Conservation (phyloP, 2,797 vertebrate species). For the Orestias chungarensis region DNA sequence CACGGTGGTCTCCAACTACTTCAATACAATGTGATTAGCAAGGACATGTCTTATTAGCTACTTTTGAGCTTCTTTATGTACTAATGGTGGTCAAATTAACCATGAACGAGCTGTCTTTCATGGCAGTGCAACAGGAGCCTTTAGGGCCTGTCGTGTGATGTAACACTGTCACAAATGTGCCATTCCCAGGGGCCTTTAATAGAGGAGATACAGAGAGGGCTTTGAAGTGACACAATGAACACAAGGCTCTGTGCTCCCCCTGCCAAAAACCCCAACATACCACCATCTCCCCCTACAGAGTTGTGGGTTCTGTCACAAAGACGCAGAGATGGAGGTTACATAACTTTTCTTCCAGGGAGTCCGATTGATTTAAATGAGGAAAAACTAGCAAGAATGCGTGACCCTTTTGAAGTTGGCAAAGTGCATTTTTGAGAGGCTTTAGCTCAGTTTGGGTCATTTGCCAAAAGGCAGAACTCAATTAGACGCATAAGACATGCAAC, state of each 20-base stretch:
- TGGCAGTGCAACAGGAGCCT: constrained; percentile 53
- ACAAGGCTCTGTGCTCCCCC: constrained; percentile 72
- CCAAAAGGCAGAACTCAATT: constrained; percentile 24
- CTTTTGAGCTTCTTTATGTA: constrained; percentile 46
- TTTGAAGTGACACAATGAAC: constrained; percentile 80
- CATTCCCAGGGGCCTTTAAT: constrained; percentile 70
- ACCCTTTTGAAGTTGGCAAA: constrained; percentile 40
- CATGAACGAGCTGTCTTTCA: constrained; percentile 70
- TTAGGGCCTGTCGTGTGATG: constrained; percentile 68
- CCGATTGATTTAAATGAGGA: constrained; percentile 52
- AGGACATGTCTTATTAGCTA: constrained; percentile 42
- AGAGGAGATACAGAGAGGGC: constrained; percentile 65
- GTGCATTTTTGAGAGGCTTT: constrained; percentile 33
- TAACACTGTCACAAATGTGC: constrained; percentile 75
- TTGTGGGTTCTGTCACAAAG: constrained; percentile 63
- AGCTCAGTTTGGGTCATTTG: neutral
- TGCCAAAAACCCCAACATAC: constrained; percentile 41
- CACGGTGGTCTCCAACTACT: constrained; percentile 36
- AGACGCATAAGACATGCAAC: constrained; percentile 18
- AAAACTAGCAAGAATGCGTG: constrained; percentile 41
- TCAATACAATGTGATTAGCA: constrained; percentile 9
- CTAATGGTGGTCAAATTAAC: constrained; percentile 64
- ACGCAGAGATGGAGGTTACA: constrained; percentile 59
- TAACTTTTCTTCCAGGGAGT: constrained; percentile 63
- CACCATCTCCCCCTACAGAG: constrained; percentile 25